A percentile compares a stretch with the other conserved stretches of the same genome.
phyloP scores from a whole-genome alignment of 2,113 vertebrate genomes.

The Pteropus alecto region DNA sequence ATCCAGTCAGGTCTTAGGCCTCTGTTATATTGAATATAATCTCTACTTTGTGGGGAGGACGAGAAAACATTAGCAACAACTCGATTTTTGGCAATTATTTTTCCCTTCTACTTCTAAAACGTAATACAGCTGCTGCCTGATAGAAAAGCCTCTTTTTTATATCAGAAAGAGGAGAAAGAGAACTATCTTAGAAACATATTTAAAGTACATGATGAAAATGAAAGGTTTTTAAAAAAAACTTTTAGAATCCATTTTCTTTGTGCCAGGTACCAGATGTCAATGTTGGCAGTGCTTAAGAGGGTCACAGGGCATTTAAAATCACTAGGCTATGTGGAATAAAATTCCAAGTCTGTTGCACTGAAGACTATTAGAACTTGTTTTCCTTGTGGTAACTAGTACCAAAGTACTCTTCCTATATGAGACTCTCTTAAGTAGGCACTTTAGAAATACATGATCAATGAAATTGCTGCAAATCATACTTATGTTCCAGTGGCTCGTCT shows the following conservation, averaged over 20 bases:
- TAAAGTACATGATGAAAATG: conserved; percentile 72
- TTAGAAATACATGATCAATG: conserved; percentile 52
- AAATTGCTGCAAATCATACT: conserved; percentile 45
- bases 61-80: background rate
- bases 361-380: conserved; percentile 73
- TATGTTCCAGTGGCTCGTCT: background rate
- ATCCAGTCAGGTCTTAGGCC: conserved; percentile 27
- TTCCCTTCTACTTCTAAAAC: conserved; percentile 43
- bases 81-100: conserved; percentile 41
- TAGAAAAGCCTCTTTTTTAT: conserved; percentile 24
- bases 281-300: conserved; percentile 77
- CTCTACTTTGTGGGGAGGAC: background rate
- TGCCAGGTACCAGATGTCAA: conserved; percentile 81
- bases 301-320: conserved; percentile 74
- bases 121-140: conserved; percentile 5
- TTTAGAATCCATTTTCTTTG: conserved; percentile 74
- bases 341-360: conserved; percentile 69
- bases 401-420: conserved; percentile 59
- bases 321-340: conserved; percentile 64
- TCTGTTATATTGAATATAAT: conserved; percentile 44
- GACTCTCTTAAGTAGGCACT: conserved; percentile 11
- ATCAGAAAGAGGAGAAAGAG: conserved; percentile 41
- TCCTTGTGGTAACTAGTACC: conserved; percentile 57
- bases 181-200: conserved; percentile 54
- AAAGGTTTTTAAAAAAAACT: conserved; percentile 61